phyloP scores from a whole-genome alignment of 2,113 vertebrate genomes.

The Crotalus horridus region DNA sequence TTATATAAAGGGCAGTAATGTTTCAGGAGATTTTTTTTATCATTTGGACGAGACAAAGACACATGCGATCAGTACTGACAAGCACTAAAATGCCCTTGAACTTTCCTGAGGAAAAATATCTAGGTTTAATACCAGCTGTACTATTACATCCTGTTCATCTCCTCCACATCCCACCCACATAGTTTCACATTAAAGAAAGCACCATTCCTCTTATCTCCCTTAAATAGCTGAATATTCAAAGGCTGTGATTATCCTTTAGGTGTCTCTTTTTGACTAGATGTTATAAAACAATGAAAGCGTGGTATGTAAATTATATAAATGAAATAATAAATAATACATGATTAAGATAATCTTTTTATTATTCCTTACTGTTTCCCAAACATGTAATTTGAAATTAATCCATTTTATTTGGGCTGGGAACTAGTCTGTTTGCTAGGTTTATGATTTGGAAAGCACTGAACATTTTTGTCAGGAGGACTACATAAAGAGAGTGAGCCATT shows the following conservation, averaged over 20 bases:
- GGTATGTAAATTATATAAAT: not conserved
- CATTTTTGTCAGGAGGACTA: not conserved
- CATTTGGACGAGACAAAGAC: conserved; percentile 3
- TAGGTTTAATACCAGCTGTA: conserved; percentile 17
- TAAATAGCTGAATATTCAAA: not conserved
- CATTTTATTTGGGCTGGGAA: not conserved
- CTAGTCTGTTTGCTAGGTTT: not conserved
- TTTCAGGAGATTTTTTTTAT: conserved; percentile 5
- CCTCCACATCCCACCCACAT: not conserved
- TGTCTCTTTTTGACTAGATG: not conserved
- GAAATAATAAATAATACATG: not conserved
- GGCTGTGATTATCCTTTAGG: not conserved
- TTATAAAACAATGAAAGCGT: not conserved
- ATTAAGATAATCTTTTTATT: not conserved
- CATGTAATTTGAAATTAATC: not conserved
- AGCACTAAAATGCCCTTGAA: conserved; percentile 3
- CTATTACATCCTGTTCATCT: conserved; percentile 18
- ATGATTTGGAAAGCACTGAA: not conserved
- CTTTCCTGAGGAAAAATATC: conserved; percentile 19
- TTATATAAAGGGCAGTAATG: not conserved
- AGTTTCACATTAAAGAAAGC: conserved; percentile 9
- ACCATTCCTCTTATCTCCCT: not conserved
- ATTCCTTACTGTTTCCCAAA: conserved; percentile 1
- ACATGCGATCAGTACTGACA: not conserved
- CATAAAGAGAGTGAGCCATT: not conserved